These are phyloP conservation scores for Cephalopholis sonnerati DNA, from an alignment of 2,113 vertebrate genomes.

Conservation along the genomic window DNA sequence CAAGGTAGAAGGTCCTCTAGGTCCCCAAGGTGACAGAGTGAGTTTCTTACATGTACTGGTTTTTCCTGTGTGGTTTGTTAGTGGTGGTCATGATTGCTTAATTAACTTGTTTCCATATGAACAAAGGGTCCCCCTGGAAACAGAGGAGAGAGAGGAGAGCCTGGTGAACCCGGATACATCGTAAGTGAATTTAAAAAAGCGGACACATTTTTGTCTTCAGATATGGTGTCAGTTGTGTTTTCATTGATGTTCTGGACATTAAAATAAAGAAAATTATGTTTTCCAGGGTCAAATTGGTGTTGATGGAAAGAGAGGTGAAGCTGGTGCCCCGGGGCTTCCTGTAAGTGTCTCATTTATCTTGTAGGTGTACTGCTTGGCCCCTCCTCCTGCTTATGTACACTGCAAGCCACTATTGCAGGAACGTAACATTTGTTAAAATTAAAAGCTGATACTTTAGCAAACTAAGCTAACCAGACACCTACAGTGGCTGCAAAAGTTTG, in stretches of 20 bases:
- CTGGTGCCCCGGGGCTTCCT: conserved; percentile 91
- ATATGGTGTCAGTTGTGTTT: neutral
- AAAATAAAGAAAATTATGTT: conserved; percentile 21
- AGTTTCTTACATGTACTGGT: conserved; percentile 71
- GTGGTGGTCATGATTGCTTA: neutral
- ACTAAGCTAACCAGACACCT: too few species aligned
- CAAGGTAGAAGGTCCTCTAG: conserved; percentile 90
- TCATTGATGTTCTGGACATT: conserved; percentile 1
- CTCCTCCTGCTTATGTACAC: too few species aligned
- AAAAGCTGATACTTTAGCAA: too few species aligned
- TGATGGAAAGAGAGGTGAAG: conserved; percentile 90
- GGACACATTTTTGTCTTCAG: neutral
- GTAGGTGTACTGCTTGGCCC: too few species aligned
- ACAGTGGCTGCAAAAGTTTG: too few species aligned
- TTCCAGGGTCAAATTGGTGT: conserved; percentile 91
- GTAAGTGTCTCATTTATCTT: conserved; percentile 85
- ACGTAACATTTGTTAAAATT: too few species aligned
- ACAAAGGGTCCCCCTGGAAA: conserved; percentile 89
- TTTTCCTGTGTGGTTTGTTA: neutral
- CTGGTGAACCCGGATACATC: conserved; percentile 91
- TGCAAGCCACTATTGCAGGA: too few species aligned
- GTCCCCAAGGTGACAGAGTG: conserved; percentile 95
- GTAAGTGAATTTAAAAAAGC: conserved; percentile 86
- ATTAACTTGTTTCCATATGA: conserved; percentile 36
- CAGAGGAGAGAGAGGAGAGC: conserved; percentile 90